Evolutionary conservation across 2,113 vertebrate genomes (phyloP).

Genomic region (Alethe castanea): DNA sequence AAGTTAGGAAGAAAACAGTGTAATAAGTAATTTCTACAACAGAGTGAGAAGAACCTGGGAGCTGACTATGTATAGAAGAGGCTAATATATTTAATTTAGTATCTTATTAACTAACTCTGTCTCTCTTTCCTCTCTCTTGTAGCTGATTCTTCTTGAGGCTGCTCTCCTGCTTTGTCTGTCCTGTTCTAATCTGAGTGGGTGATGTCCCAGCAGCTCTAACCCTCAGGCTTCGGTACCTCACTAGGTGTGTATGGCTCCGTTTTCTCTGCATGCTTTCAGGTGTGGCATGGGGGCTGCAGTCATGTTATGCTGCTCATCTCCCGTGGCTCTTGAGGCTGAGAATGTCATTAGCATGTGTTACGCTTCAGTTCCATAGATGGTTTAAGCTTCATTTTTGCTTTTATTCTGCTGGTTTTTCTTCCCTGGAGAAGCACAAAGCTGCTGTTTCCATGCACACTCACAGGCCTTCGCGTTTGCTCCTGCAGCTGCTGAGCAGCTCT

Average conservation of each 20-base stretch:
- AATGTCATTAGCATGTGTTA: neutral
- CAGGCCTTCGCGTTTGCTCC: neutral
- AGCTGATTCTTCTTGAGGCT: slow-evolving; percentile 69
- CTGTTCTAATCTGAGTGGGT: slow-evolving; percentile 69
- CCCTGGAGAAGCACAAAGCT: neutral
- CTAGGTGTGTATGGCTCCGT: slow-evolving; percentile 80
- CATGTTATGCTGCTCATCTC: neutral
- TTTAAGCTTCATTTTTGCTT: neutral
- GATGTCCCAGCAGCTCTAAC: slow-evolving; percentile 82
- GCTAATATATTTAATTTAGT: neutral
- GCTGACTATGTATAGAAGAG: neutral
- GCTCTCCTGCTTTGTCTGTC: slow-evolving; percentile 59
- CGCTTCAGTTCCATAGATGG: neutral
- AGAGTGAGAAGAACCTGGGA: neutral
- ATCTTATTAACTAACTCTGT: slow-evolving; percentile 42
- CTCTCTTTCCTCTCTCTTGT: slow-evolving; percentile 57
- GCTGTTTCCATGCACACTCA: neutral
- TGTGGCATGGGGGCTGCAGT: neutral
- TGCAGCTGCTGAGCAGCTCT: neutral
- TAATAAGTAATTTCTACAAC: neutral
- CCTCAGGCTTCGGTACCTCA: slow-evolving; percentile 64
- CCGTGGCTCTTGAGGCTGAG: neutral
- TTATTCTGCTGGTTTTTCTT: neutral
- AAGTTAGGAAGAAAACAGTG: neutral
- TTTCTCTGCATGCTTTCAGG: slow-evolving; percentile 39